Evolutionary conservation across 2,888 invertebrate species (phyloP).

Genomic region (Microdon myrmicae): DNA sequence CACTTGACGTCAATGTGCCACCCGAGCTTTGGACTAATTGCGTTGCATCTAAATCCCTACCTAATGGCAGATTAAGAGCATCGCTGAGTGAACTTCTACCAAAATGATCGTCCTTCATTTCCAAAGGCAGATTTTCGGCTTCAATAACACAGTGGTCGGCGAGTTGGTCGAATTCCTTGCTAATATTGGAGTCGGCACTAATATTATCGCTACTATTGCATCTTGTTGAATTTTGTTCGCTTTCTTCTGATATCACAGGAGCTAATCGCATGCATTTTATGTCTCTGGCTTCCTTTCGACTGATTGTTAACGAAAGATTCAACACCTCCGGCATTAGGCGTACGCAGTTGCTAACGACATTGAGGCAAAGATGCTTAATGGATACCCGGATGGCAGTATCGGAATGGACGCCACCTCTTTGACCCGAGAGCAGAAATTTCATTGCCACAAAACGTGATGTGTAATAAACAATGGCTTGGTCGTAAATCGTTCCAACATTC

Average conservation of each 20-base stretch:
- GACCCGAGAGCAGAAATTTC: slow-evolving; percentile 63
- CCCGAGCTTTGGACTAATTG: slow-evolving; percentile 50
- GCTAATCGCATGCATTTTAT: slow-evolving; percentile 51
- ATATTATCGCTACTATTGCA: slow-evolving; percentile 53
- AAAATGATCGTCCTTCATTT: slow-evolving; percentile 75
- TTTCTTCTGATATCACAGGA: slow-evolving; percentile 39
- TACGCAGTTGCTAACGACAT: slow-evolving; percentile 81
- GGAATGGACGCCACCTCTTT: slow-evolving; percentile 71
- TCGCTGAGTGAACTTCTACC: slow-evolving; percentile 68
- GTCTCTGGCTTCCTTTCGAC: slow-evolving; percentile 65
- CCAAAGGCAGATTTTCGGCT: slow-evolving; percentile 61
- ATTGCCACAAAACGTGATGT: slow-evolving; percentile 63
- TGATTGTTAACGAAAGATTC: slow-evolving; percentile 73
- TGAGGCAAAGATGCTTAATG: slow-evolving; percentile 86
- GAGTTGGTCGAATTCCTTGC: slow-evolving; percentile 56
- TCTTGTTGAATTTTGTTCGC: slow-evolving; percentile 24
- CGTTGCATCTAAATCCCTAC: slow-evolving; percentile 62
- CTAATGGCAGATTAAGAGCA: slow-evolving; percentile 58
- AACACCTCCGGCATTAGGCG: slow-evolving; percentile 79
- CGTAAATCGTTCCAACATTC: slow-evolving; percentile 63
- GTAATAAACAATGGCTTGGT: slow-evolving; percentile 64
- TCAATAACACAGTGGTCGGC: slow-evolving; percentile 47
- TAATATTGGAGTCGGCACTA: slow-evolving; percentile 57
- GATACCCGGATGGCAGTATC: slow-evolving; percentile 87
- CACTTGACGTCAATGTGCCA: neutral